A percentile compares a stretch with the other conserved stretches of the same genome.
Conservation (phyloP, 2,797 vertebrate genomes). For the Vireo griseus region DNA sequence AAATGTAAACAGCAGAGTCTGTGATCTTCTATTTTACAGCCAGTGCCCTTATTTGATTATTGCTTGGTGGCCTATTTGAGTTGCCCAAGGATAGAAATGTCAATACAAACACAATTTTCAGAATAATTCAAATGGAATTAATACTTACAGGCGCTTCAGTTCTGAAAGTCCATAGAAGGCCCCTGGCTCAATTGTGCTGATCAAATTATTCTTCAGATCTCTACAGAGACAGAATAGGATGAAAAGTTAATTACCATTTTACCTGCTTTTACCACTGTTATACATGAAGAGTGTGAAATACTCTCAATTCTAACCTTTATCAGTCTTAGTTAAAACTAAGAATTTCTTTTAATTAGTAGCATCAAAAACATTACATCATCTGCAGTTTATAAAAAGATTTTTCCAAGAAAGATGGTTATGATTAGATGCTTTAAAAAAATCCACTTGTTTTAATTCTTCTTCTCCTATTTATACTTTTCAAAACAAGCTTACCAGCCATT, state of each 20-base stretch:
- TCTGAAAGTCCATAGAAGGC: conserved; percentile 88
- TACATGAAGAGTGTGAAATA: background rate
- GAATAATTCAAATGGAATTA: conserved; percentile 49
- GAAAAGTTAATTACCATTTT: conserved; percentile 59
- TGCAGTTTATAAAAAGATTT: background rate
- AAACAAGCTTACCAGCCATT: background rate
- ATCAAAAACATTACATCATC: background rate
- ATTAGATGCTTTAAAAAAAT: background rate
- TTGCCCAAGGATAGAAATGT: conserved; percentile 20
- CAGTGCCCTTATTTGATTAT: background rate
- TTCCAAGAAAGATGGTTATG: background rate
- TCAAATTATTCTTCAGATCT: conserved; percentile 93
- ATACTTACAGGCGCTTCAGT: conserved; percentile 89
- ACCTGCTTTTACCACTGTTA: background rate
- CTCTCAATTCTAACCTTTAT: background rate
- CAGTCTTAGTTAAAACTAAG: background rate
- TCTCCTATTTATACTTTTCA: background rate
- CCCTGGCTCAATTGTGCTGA: conserved; percentile 90
- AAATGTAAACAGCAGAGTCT: background rate
- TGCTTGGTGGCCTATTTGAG: conserved; percentile 15
- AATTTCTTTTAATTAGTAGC: background rate
- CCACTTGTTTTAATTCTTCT: background rate
- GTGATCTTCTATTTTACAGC: background rate
- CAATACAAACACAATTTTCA: conserved; percentile 7
- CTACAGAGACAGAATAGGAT: conserved; percentile 73